Evolutionary conservation across 2,113 vertebrate species (phyloP), one percentile per base, ranked within the genome.

Genomic region (Plestiodon gilberti): DNA sequence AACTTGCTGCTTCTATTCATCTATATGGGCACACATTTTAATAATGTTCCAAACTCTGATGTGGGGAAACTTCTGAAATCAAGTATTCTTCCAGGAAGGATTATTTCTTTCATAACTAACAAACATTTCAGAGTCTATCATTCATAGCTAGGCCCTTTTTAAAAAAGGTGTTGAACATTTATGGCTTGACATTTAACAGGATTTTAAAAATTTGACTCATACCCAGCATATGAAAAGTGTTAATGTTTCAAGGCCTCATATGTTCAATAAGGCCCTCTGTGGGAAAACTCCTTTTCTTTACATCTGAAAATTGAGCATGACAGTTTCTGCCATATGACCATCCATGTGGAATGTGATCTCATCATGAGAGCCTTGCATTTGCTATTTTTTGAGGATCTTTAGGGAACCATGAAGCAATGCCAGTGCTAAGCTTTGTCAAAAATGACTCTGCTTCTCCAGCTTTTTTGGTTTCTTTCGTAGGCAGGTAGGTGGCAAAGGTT

Each of bases 71-170:
- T 52, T 59, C 30, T 86, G 4, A 77, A 78, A 85, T 11, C 71
- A 88, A 84, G 10, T 4, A 73, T 78, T 88, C 71, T 1, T 73
- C 87, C 86, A 59, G 88, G 73, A 23, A 76, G 0, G 20, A 4
- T 57, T 61, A 86, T 81, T 90, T 91, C 67, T 91, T 90, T 87
- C 4, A 64, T 18, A 71, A 0, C 22, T 88, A 75, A 69, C 1
- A 78, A 76, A 90, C 48, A 1, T 0, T 81, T 83, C 10, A 65
- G 81, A 88, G 38, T 6, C n/a, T 30, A 1, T 52, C 83, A 91
- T 88, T 4, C 43, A n/a, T n/a, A n/a, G n/a, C n/a, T n/a, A 7
- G 10, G 35, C 5, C 22, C 85, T 74, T 59, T 78, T 10, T 48
- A 48, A 8, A 78, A 76, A 83, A 88, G 14, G 82, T 81, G 25